Evolutionary conservation across 2,888 invertebrate genomes (phyloP).

Genomic region (Aethes cnicana): DNA sequence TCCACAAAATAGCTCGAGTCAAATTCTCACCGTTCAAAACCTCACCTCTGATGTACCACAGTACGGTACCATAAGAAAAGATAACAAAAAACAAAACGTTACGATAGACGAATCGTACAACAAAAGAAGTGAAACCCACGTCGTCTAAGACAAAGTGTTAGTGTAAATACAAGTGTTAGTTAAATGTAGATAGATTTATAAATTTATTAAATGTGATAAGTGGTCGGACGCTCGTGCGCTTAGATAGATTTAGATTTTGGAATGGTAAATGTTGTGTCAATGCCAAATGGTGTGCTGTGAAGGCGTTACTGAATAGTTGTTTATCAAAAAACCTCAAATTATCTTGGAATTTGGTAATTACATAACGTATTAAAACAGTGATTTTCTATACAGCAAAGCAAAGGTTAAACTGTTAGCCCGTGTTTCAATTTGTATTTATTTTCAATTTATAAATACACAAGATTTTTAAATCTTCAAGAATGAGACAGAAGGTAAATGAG

Average conservation of each 20-base stretch:
- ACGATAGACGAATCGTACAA: slow-evolving; percentile 76
- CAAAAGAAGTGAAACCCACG: slow-evolving; percentile 73
- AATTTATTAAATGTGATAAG: slow-evolving; percentile 74
- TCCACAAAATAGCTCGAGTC: slow-evolving; percentile 71
- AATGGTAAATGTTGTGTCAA: too few relatives aligned
- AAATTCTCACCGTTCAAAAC: slow-evolving; percentile 84
- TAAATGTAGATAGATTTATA: slow-evolving; percentile 71
- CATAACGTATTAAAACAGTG: too few relatives aligned
- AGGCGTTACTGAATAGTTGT: too few relatives aligned
- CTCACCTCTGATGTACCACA: slow-evolving; percentile 75
- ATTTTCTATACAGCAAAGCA: too few relatives aligned
- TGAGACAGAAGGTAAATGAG: too few relatives aligned
- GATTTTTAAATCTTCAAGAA: too few relatives aligned
- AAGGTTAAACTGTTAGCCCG: too few relatives aligned
- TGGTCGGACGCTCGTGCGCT: slow-evolving; percentile 48
- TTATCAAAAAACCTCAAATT: too few relatives aligned
- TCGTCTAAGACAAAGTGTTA: slow-evolving; percentile 51
- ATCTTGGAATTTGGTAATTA: too few relatives aligned
- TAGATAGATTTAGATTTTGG: slow-evolving; percentile 46
- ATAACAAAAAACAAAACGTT: slow-evolving; percentile 77
- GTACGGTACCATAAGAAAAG: slow-evolving; percentile 79
- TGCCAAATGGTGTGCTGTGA: too few relatives aligned
- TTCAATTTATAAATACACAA: too few relatives aligned
- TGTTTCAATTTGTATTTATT: too few relatives aligned
- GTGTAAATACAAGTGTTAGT: slow-evolving; percentile 62